A percentile compares a stretch with the other conserved stretches of the same genome.
Conservation (phyloP, 1,140 invertebrate genomes). For the Tetramorium simillimum region DNA sequence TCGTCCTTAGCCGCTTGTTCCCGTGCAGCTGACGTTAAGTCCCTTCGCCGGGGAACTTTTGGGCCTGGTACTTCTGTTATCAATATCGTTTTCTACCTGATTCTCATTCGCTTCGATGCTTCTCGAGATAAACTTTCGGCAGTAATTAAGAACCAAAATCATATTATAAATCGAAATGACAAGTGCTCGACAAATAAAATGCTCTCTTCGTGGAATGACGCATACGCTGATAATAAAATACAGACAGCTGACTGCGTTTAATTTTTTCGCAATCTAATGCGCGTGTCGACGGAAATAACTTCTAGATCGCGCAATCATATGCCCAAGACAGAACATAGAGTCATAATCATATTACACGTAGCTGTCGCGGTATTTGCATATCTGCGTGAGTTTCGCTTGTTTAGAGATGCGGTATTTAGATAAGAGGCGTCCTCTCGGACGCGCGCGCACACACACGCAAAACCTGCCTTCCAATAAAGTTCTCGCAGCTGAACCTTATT, state of each 20-base stretch:
- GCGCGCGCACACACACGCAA: neutral
- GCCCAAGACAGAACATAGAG: neutral
- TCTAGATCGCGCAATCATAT: neutral
- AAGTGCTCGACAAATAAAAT: neutral
- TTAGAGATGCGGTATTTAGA: conserved; percentile 21
- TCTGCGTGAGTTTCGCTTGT: conserved; percentile 21
- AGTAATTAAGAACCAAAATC: neutral
- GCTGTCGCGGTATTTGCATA: conserved; percentile 9
- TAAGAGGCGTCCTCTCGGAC: neutral
- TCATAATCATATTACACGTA: conserved; percentile 15
- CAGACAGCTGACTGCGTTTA: neutral
- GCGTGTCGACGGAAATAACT: neutral
- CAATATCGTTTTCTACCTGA: neutral
- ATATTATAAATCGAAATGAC: neutral
- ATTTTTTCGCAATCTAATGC: neutral
- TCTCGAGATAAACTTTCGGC: neutral
- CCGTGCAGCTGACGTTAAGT: conserved; percentile 29
- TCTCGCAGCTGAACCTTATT: neutral
- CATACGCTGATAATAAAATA: neutral
- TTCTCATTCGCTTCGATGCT: neutral
- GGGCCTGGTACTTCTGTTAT: neutral
- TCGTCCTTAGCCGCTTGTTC: conserved; percentile 38
- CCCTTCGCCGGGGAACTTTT: neutral
- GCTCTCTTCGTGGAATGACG: neutral
- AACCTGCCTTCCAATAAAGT: conserved; percentile 32